A percentile compares a stretch with the other conserved stretches of the same genome.
These are phyloP conservation scores for Aphis craccivora DNA, from an alignment of 1,140 invertebrate species.

Conservation along the genomic window DNA sequence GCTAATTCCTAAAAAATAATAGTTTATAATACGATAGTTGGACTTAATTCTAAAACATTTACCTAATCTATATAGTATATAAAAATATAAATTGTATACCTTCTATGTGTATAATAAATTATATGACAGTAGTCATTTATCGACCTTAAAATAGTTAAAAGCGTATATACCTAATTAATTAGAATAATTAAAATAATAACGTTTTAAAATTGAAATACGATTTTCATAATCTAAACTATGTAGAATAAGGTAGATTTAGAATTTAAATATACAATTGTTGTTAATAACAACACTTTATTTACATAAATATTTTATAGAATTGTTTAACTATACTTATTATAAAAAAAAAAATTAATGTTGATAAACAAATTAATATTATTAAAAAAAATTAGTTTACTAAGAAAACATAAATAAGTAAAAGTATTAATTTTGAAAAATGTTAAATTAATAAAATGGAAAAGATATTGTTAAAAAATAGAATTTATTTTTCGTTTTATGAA, in stretches of 20 bases:
- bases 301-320: background rate
- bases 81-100: background rate
- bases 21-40: background rate
- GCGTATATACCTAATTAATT: background rate
- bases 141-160: background rate
- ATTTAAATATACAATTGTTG: too few species aligned
- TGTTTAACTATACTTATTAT: background rate
- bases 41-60: background rate
- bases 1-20: background rate
- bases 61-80: background rate
- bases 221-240: background rate
- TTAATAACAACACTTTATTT: too few species aligned
- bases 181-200: background rate
- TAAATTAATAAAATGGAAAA: background rate
- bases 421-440: background rate
- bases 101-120: background rate
- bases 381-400: background rate
- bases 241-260: background rate
- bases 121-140: background rate
- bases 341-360: background rate
- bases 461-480: background rate
- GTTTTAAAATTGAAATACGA: background rate
- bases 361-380: background rate
- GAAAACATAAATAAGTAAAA: background rate
- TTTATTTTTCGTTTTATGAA: too few species aligned